Percentiles rank a stretch among this genome's conserved stretches.
phyloP scores from a whole-genome alignment of 2,113 vertebrate species.

The Pampusana beccarii region DNA sequence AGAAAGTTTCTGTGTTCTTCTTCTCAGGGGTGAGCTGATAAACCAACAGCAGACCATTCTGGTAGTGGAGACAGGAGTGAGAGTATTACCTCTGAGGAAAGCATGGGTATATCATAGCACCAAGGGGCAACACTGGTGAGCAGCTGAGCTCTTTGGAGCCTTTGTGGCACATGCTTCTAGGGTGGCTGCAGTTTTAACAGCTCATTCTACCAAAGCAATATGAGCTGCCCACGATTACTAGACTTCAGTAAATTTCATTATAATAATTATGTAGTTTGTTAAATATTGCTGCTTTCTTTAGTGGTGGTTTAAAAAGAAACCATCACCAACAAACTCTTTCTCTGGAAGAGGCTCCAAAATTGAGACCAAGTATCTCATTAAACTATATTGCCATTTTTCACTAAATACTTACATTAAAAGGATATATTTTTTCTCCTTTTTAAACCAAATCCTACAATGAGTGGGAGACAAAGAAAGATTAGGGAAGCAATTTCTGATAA shows the following conservation, averaged over 20 bases:
- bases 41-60: background rate
- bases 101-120: background rate
- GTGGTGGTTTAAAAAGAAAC: background rate
- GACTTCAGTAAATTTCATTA: background rate
- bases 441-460: background rate
- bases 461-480: background rate
- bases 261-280: background rate
- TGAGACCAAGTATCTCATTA: background rate
- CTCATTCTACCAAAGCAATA: background rate
- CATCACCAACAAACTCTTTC: background rate
- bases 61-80: background rate
- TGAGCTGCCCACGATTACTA: rapidly evolving
- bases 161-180: background rate
- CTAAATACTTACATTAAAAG: background rate
- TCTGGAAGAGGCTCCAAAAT: background rate
- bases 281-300: background rate
- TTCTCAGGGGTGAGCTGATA: background rate
- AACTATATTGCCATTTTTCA: background rate
- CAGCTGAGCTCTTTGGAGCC: background rate
- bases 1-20: conserved; percentile 43
- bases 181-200: background rate
- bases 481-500: background rate
- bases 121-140: background rate
- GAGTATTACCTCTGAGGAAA: background rate
- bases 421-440: background rate